Percentiles rank a stretch among this genome's conserved stretches.
These are phyloP conservation scores for Bambusicola thoracicus DNA, from an alignment of 2,113 vertebrate species.

Conservation along the genomic window DNA sequence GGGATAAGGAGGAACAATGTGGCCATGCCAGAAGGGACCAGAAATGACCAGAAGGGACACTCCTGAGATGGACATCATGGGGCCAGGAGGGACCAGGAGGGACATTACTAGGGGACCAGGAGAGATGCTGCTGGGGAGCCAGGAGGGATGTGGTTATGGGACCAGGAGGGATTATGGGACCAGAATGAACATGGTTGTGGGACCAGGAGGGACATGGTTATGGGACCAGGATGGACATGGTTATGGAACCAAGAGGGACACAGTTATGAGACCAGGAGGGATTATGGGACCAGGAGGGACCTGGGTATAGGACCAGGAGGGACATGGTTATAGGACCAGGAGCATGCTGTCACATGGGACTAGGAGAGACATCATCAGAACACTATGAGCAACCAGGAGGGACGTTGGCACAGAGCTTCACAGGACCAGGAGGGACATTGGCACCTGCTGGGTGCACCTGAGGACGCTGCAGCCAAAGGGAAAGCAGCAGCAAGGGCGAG, in stretches of 20 bases:
- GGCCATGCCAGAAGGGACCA: not conserved
- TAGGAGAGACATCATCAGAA: not conserved
- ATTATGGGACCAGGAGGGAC: too few species aligned
- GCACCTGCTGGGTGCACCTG: not conserved
- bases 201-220: not conserved
- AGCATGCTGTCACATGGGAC: rapidly evolving
- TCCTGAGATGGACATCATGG: not conserved
- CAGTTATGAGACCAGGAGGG: not conserved
- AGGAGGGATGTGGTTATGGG: not conserved
- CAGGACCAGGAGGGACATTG: not conserved
- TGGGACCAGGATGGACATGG: not conserved
- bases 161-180: not conserved
- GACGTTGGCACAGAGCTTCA: not conserved
- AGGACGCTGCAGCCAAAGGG: not conserved
- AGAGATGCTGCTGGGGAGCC: too few species aligned
- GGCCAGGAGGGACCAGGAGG: not conserved
- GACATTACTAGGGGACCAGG: not conserved
- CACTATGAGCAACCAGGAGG: not conserved
- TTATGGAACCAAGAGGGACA: not conserved
- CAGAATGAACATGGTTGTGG: not conserved
- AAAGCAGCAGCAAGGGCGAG: rapidly evolving
- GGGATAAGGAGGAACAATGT: not conserved
- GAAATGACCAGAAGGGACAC: not conserved
- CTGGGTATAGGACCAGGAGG: rapidly evolving
- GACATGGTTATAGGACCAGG: not conserved